Percentiles rank a stretch among this genome's conserved stretches.
phyloP scores from a whole-genome alignment of 2,888 invertebrate genomes.

The Tenthredo scrophulariae region DNA sequence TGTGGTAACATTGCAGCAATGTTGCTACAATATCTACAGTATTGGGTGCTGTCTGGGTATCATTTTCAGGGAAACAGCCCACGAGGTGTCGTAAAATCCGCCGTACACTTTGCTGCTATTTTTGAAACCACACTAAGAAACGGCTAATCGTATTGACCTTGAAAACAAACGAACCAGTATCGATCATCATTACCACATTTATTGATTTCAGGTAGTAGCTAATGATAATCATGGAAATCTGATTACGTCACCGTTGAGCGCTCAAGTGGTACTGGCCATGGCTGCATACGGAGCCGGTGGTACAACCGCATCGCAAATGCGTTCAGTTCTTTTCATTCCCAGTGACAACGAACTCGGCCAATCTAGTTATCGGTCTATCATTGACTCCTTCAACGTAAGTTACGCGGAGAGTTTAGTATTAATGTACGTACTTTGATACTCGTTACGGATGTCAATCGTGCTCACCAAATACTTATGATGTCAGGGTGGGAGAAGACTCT shows the following conservation, averaged over 20 bases:
- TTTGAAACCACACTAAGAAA: not conserved
- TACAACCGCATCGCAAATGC: slow-evolving; percentile 67
- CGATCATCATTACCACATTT: not conserved
- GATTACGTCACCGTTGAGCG: slow-evolving; percentile 74
- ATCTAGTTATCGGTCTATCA: slow-evolving; percentile 64
- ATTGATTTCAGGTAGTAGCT: not conserved
- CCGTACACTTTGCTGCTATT: not conserved
- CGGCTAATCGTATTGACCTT: not conserved
- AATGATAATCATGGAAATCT: slow-evolving; percentile 61
- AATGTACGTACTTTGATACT: not conserved
- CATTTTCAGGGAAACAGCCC: not conserved
- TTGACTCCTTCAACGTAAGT: slow-evolving; percentile 65
- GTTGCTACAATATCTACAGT: not conserved
- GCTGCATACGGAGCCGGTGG: slow-evolving; percentile 69
- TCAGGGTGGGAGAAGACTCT: not conserved
- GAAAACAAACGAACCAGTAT: not conserved
- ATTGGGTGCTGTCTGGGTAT: too few species aligned
- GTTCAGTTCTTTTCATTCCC: slow-evolving; percentile 64
- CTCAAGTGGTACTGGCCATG: slow-evolving; percentile 72
- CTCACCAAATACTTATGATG: not conserved
- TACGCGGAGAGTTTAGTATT: not conserved
- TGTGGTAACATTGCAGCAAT: too few species aligned
- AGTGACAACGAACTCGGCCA: slow-evolving; percentile 58
- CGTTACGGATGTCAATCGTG: too few species aligned
- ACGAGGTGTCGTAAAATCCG: not conserved